These are phyloP conservation scores for Ceratotherium simum DNA, from an alignment of 2,113 vertebrate genomes.

Conservation along the genomic window DNA sequence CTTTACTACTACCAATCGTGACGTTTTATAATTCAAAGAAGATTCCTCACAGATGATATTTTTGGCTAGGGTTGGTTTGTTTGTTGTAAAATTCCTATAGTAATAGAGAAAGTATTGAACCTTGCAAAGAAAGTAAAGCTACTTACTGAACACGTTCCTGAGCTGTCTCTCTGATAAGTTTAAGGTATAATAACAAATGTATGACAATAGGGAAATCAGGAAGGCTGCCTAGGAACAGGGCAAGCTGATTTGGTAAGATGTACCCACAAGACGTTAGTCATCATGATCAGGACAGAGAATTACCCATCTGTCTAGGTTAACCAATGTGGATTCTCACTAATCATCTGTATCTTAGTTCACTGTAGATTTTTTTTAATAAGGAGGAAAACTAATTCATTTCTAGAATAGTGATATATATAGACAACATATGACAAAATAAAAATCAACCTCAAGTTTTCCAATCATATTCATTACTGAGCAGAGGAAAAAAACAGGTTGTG, in stretches of 20 bases:
- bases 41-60: constrained; percentile 13
- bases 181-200: background rate
- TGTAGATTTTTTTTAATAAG: background rate
- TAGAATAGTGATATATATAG: background rate
- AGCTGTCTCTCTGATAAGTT: background rate
- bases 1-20: background rate
- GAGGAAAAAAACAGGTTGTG: background rate
- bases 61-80: constrained; percentile 19
- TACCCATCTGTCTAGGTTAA: background rate
- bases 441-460: constrained; percentile 36
- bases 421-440: constrained; percentile 37
- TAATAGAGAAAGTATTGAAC: background rate
- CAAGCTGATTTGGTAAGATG: background rate
- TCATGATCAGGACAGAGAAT: background rate
- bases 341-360: background rate
- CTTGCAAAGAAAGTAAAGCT: constrained; percentile 21
- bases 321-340: background rate
- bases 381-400: background rate
- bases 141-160: background rate
- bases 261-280: background rate
- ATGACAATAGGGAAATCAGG: background rate
- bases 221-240: background rate
- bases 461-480: background rate
- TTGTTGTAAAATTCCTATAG: background rate
- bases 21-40: constrained; percentile 25